Evolutionary conservation across 2,888 invertebrate genomes (phyloP), one percentile per base, ranked within the genome.

Genomic region (Brachypterus glaber): DNA sequence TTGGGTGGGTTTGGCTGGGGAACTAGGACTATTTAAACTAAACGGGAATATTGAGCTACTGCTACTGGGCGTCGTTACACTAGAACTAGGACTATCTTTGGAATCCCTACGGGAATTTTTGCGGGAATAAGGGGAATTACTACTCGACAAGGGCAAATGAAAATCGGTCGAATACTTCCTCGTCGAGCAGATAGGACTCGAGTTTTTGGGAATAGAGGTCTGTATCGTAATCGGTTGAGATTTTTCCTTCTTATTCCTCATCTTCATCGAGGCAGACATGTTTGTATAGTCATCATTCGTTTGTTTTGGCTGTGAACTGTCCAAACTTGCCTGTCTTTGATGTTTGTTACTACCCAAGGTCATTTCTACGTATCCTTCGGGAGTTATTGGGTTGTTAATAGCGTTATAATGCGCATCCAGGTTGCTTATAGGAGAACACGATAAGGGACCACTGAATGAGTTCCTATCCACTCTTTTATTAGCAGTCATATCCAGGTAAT

Each of bases 281-380:
- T 72, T 71, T 41, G 73, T 68, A 49, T 75, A 74, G 45, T 74
- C 72, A 33, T 71, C 71, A 15, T 43, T 47, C 32, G 40, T 44
- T 27, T 47, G 45, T 35, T 42, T 44, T 12, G 50, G 51, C 35
- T 55, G 54, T 17, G 46, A 52, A 31, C 58, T 55, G 30, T 60
- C 61, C 31, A 60, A 48, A 46, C 60, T 58, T 44, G 57, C 57
- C 47, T 61, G 57, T 11, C 59, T 38, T 29, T 54, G 54, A 31
- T 55, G 55, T 27, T 46, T 41, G 26, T 27, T 29, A 12, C 59
- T 8, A 59, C 70, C 62, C 66, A 76, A 27, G 1, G 70, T 70
- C 79, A 80, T 80, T 53, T 79, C 78, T 24, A 79, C 76, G 55
- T 79, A 79, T 17, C 77, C 79, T 30, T 77, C 77, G 60, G 65